phyloP scores from a whole-genome alignment of 2,888 invertebrate species.

The Epirrita christyi region DNA sequence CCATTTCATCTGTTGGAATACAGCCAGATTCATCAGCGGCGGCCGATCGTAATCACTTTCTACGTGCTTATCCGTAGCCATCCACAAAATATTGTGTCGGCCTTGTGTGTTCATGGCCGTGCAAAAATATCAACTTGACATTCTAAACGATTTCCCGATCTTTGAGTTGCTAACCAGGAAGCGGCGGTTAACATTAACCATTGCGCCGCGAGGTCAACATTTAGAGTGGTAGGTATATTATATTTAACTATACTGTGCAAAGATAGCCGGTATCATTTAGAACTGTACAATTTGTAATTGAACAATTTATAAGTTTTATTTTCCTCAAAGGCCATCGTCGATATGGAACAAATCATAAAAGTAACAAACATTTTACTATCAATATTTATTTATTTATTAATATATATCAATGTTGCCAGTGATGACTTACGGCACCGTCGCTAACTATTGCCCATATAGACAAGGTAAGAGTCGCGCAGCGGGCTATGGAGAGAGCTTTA shows the following conservation, averaged over 20 bases:
- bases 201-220: conserved; percentile 61
- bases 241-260: conserved; percentile 23
- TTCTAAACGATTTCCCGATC: conserved; percentile 81
- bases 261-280: neutral
- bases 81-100: conserved; percentile 68
- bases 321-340: conserved; percentile 2
- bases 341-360: conserved; percentile 6
- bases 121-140: conserved; percentile 83
- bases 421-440: too few species aligned
- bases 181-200: conserved; percentile 72
- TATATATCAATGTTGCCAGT: too few species aligned
- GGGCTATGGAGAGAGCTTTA: too few species aligned
- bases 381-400: too few species aligned
- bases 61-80: conserved; percentile 68
- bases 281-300: neutral
- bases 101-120: conserved; percentile 79
- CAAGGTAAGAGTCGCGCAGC: too few species aligned
- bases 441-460: too few species aligned
- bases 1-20: conserved; percentile 61
- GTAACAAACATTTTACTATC: neutral
- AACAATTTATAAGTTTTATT: neutral
- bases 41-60: conserved; percentile 78
- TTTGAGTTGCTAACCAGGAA: conserved; percentile 80
- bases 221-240: conserved; percentile 47
- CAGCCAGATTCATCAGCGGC: conserved; percentile 59